Evolutionary conservation across 2,888 invertebrate genomes (phyloP).

Genomic region (Philaethria dido): DNA sequence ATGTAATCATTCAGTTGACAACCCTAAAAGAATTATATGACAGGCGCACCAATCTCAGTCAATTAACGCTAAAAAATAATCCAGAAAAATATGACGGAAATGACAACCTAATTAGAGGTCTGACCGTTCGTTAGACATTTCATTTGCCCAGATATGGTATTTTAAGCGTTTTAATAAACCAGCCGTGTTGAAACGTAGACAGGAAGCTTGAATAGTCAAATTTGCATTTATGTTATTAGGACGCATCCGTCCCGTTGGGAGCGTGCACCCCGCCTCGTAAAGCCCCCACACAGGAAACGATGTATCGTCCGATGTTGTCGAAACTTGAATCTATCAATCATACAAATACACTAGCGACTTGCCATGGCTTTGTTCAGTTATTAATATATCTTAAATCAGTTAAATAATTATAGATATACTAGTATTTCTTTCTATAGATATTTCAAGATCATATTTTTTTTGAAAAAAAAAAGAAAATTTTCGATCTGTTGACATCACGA

Average conservation of each 20-base stretch:
- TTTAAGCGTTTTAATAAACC: slow-evolving; percentile 35
- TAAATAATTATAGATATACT: too few species aligned
- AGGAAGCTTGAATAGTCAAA: slow-evolving; percentile 75
- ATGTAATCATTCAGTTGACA: slow-evolving; percentile 12
- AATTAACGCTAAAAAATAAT: slow-evolving; percentile 57
- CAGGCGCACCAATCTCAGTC: slow-evolving; percentile 54
- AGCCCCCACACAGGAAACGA: slow-evolving; percentile 41
- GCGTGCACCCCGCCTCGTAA: slow-evolving; percentile 36
- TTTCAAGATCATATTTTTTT: too few species aligned
- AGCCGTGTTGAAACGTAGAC: slow-evolving; percentile 47
- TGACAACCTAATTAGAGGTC: slow-evolving; percentile 62
- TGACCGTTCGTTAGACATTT: slow-evolving; percentile 47
- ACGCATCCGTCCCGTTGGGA: slow-evolving; percentile 61
- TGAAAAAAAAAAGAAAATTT: background rate
- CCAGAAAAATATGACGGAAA: slow-evolving; percentile 57
- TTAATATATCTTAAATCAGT: too few species aligned
- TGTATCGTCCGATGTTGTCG: slow-evolving; percentile 39
- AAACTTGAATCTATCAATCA: slow-evolving; percentile 34
- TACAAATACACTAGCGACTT: slow-evolving; percentile 9
- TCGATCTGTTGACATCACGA: background rate
- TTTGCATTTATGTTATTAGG: slow-evolving; percentile 79
- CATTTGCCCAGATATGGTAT: slow-evolving; percentile 40
- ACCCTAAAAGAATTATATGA: slow-evolving; percentile 49
- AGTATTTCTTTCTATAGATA: too few species aligned
- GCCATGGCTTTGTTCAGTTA: background rate